Evolutionary conservation across 2,888 invertebrate genomes (phyloP), one percentile per base, ranked within the genome.

Genomic region (Charanyca ferruginea): DNA sequence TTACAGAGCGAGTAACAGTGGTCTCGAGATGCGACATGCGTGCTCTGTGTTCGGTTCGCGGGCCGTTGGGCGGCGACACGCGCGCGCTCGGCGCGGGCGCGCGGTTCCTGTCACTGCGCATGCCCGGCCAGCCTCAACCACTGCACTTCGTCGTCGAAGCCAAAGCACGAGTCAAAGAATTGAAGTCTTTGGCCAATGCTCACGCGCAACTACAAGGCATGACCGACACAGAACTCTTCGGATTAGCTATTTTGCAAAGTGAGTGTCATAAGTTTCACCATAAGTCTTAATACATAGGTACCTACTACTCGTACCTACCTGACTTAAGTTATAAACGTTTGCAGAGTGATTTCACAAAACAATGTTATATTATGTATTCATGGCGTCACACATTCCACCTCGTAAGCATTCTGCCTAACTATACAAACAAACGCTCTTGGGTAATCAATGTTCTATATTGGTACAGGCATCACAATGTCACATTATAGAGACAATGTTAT

Each of bases 161-260:
- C 90, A 98, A 98, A 95, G 97, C 98, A 83, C 97, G 97, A 93
- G 98, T 98, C 90, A 97, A 97, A 90, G 98, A 98, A 92, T 96
- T 98, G 81, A 98, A 98, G 90, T 96, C 97, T 84, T 97, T 98
- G 92, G 97, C 98, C 96, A 97, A 97, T 91, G 96, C 97, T 76
- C 97, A 98, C 94, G 97, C 98, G 86, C 97, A 97, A 89, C 97
- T 98, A 90, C 97, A 97, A 95, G 98, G 97, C 93, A 97, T 98
- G 96, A 96, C 97, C 94, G 98, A 98, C 94, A 97, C 97, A 88
- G 97, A 98, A 89, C 97, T 98, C 86, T 98, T 98, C 96, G 98
- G 98, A 89, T 95, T 98, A 91, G 98, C 98, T 86, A 96, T 97
- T 88, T 96, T 97, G 90, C 97, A 97, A 96, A 98, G 98, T 98